Evolutionary conservation across 2,888 invertebrate species (phyloP), one percentile per base, ranked within the genome.

Genomic region (Plebejus melissa): DNA sequence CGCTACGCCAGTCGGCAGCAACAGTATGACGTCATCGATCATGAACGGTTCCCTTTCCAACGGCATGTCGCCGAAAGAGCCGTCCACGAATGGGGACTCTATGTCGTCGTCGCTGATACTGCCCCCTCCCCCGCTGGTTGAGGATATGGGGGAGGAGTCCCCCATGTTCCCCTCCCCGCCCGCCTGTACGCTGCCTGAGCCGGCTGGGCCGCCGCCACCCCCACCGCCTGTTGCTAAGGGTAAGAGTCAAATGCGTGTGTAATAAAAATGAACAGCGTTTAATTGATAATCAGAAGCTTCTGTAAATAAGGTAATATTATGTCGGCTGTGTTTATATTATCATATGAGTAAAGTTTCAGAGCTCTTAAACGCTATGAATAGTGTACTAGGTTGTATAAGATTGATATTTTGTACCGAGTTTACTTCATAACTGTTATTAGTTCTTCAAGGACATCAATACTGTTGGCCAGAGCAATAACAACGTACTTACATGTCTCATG

Each of bases 161-260:
- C 75, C 69, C 1, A 54, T 75, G 69, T 80, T 79, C 41, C 90
- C 85, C 9, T 90, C 94, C n/a, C 82, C 95, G 2, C 91, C 94
- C 32, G 95, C 95, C 1, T 95, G 88, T 77, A 76, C 96, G 75
- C 88, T 97, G 65, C 97, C 97, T 0, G 97, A 97, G 83, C 97
- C 97, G 0, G 96, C 96, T 1, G 96, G 95, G 77, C 96, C 96
- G 0, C 96, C 96, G 4, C 96, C 96, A 1, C 96, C 96, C 0
- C 96, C 95, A 4, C 95, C 72, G 6, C 95, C 32, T 78, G 65
- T 80, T 28, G 79, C 77, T 32, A 90, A 90, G 88, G 90, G 91
- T 90, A 80, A 74, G n/a, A 22, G 22, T 22, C 22, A 22, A 22
- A 22, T 22, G 22, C 22, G 22, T 22, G 22, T 22, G 22, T 22